These are phyloP conservation scores for Salmo trutta DNA, from an alignment of 2,797 vertebrate genomes.

Conservation along the genomic window DNA sequence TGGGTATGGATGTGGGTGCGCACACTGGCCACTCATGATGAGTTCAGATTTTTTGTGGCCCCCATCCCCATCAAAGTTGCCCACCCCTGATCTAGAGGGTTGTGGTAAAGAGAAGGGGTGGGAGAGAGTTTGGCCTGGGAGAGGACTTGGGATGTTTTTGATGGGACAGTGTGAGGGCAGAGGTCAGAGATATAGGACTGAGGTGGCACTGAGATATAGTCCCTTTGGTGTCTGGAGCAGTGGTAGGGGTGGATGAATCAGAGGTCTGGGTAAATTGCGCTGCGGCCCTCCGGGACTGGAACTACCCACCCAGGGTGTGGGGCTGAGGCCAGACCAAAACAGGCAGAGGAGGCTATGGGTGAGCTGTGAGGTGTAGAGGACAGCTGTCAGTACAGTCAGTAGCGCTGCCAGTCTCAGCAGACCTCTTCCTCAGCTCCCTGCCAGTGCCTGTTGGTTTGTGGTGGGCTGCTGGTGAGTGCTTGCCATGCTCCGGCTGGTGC, in stretches of 20 bases:
- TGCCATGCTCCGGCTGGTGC: conserved; percentile 51
- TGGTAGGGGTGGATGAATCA: neutral
- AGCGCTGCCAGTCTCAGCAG: conserved; percentile 72
- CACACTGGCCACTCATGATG: too few relatives aligned
- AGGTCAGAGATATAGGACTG: neutral
- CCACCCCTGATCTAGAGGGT: too few relatives aligned
- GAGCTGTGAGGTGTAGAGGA: conserved; percentile 70
- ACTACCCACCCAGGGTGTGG: neutral
- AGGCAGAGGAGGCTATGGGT: neutral
- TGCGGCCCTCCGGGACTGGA: neutral
- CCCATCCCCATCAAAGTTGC: too few relatives aligned
- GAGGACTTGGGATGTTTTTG: conserved; percentile 50
- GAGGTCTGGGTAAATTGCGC: neutral
- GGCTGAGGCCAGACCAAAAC: neutral
- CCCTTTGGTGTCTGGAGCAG: neutral
- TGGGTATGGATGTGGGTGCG: too few relatives aligned
- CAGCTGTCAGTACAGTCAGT: conserved; percentile 82
- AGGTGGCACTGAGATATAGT: neutral
- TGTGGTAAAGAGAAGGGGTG: neutral
- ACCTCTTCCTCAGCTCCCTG: conserved; percentile 88
- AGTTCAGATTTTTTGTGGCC: too few relatives aligned
- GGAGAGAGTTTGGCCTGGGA: neutral
- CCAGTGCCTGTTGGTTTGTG: conserved; percentile 68
- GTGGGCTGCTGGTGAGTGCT: conserved; percentile 13
- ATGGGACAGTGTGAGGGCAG: neutral